Evolutionary conservation across 2,888 invertebrate genomes (phyloP).

Genomic region (Ennomos quercinarius): DNA sequence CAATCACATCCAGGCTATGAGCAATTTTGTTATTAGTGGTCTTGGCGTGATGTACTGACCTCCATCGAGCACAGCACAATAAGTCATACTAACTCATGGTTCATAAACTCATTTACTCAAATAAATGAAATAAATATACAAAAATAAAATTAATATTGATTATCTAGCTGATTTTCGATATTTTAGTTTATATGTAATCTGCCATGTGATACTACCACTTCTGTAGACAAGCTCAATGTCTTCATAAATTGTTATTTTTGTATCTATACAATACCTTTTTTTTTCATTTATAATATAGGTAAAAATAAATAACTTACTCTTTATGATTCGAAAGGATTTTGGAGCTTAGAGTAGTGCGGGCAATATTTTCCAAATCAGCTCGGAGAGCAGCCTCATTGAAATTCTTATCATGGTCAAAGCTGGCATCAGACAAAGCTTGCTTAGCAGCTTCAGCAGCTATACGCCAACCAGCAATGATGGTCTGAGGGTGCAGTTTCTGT

Average conservation of each 20-base stretch:
- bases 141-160: neutral
- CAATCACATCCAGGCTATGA: too few species aligned
- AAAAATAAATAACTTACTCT: constrained; percentile 83
- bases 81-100: too few species aligned
- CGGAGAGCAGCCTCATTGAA: constrained; percentile 91
- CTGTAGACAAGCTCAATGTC: too few species aligned
- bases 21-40: too few species aligned
- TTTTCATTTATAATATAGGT: too few species aligned
- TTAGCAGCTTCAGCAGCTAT: constrained; percentile 94
- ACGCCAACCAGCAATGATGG: constrained; percentile 98
- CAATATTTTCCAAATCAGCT: constrained; percentile 97
- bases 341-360: constrained; percentile 98
- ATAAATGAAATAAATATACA: neutral
- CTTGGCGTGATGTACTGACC: too few species aligned
- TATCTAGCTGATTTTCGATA: neutral
- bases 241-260: too few species aligned
- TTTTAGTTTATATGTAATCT: neutral
- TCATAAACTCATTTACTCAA: too few species aligned
- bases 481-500: constrained; percentile 99
- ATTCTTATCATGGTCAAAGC: constrained; percentile 91
- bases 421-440: constrained; percentile 91
- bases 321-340: constrained; percentile 99
- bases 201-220: too few species aligned
- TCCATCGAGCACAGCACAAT: too few species aligned
- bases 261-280: too few species aligned